Evolutionary conservation across 2,113 vertebrate species (phyloP).

Genomic region (Gymnorhina tibicen): DNA sequence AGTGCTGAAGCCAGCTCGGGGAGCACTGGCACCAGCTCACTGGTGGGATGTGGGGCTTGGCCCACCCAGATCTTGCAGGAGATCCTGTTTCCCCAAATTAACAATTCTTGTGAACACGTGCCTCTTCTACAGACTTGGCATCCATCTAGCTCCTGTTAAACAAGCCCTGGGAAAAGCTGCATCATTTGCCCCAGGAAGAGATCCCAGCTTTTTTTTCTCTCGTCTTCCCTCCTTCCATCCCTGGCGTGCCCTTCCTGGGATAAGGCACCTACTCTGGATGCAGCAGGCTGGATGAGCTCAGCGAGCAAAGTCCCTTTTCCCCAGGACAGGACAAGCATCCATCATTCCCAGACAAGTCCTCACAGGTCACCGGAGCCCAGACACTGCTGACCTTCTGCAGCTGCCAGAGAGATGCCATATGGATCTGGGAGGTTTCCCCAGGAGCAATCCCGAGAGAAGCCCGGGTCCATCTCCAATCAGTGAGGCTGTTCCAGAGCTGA

Average conservation of each 20-base stretch:
- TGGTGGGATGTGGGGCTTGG: not conserved
- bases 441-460: fast-evolving
- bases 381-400: not conserved
- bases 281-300: not conserved
- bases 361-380: not conserved
- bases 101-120: not conserved
- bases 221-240: not conserved
- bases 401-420: not conserved
- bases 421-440: not conserved
- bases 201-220: not conserved
- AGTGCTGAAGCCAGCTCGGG: no score
- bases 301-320: not conserved
- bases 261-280: fast-evolving
- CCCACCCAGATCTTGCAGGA: not conserved
- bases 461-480: not conserved
- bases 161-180: not conserved
- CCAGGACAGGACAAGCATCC: not conserved
- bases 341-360: not conserved
- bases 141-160: not conserved
- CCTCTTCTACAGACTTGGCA: not conserved
- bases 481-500: not conserved
- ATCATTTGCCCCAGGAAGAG: not conserved
- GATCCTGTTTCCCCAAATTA: not conserved
- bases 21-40: not conserved
- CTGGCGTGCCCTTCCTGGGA: fast-evolving